These are phyloP conservation scores for Heliconius charithonia DNA, from an alignment of 2,888 invertebrate genomes.

Conservation along the genomic window DNA sequence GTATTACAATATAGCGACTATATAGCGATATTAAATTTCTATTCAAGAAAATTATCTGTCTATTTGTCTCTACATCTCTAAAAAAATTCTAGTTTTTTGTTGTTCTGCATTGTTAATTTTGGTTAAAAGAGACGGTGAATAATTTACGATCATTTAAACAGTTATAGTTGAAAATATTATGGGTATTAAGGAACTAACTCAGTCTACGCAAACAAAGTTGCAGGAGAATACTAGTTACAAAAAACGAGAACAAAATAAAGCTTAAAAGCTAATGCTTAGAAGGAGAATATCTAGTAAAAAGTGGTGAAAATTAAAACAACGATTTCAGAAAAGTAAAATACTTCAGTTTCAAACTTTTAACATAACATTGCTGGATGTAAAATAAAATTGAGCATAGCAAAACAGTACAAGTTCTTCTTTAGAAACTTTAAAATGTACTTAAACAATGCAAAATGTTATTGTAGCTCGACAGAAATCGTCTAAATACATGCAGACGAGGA, in stretches of 20 bases:
- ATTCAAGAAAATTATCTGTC: too few relatives aligned
- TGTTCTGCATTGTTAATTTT: too few relatives aligned
- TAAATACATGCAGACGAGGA: background rate
- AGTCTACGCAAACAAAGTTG: too few relatives aligned
- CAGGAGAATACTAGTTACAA: background rate
- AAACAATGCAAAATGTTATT: background rate
- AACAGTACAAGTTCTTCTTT: slow-evolving; percentile 6
- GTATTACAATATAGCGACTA: too few relatives aligned
- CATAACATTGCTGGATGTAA: background rate
- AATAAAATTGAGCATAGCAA: slow-evolving; percentile 1
- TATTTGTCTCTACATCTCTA: too few relatives aligned
- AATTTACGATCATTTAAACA: too few relatives aligned
- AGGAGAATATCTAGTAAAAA: background rate
- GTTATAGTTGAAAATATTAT: too few relatives aligned
- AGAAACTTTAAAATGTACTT: slow-evolving; percentile 10
- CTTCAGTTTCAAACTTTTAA: slow-evolving; percentile 6
- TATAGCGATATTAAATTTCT: too few relatives aligned
- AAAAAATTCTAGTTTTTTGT: too few relatives aligned
- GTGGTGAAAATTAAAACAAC: background rate
- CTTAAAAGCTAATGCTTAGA: background rate
- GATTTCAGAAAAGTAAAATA: background rate
- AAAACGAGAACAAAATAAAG: background rate
- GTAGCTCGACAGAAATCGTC: background rate
- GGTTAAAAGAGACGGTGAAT: too few relatives aligned
- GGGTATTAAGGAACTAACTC: too few relatives aligned